Conservation (phyloP, 2,888 invertebrate species). For the Drosophila mayaguana region DNA sequence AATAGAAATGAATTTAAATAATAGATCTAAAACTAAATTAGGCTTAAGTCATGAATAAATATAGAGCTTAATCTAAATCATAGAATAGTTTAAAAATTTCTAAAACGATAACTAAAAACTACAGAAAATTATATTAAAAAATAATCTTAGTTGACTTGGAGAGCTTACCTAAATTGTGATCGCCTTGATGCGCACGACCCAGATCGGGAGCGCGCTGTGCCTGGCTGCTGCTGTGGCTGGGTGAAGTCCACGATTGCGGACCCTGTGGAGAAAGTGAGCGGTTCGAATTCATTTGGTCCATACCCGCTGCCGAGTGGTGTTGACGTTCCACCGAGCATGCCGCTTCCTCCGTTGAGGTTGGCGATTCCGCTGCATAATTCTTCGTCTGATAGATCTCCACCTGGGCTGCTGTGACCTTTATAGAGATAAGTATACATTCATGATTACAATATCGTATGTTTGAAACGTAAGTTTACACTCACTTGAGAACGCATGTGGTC, state of each 20-base stretch:
- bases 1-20: conserved; percentile 18
- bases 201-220: conserved; percentile 84
- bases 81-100: conserved; percentile 6
- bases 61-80: conserved; percentile 24
- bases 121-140: conserved; percentile 5
- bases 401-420: conserved; percentile 86
- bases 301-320: conserved; percentile 84
- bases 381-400: conserved; percentile 86
- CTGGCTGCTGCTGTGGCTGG: conserved; percentile 84
- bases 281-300: conserved; percentile 85
- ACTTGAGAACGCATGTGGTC: conserved; percentile 87
- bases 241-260: conserved; percentile 85
- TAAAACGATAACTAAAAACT: conserved; percentile 13
- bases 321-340: conserved; percentile 82
- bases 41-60: conserved; percentile 22
- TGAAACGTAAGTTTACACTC: conserved; percentile 15
- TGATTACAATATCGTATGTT: not conserved
- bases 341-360: conserved; percentile 82
- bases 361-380: conserved; percentile 85
- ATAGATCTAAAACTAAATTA: conserved; percentile 28
- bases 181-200: conserved; percentile 85
- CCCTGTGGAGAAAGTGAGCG: conserved; percentile 85
- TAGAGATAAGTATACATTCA: not conserved
- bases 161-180: conserved; percentile 85
- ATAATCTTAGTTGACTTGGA: not conserved